phyloP scores from a whole-genome alignment of 2,888 invertebrate genomes.

The Caenorhabditis sp. region DNA sequence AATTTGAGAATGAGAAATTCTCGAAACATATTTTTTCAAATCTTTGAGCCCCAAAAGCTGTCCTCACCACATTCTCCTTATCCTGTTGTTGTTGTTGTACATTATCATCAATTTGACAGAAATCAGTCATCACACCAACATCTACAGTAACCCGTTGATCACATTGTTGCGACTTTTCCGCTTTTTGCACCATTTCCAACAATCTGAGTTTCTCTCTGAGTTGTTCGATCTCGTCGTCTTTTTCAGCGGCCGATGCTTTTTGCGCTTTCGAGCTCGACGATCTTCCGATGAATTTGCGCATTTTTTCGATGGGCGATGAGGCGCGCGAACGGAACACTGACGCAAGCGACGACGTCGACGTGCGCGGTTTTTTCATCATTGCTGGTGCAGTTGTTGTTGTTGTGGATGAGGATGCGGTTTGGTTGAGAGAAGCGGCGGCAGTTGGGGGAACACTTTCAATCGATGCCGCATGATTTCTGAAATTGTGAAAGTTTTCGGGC shows the following conservation, averaged over 20 bases:
- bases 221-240: background rate
- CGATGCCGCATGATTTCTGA: slow-evolving; percentile 12
- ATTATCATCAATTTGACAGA: no score
- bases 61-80: slow-evolving; percentile 18
- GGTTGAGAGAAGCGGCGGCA: background rate
- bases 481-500: no score
- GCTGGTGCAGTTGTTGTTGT: no score
- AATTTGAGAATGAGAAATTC: no score
- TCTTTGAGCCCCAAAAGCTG: no score
- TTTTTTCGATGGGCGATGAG: slow-evolving; percentile 29
- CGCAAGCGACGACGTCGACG: slow-evolving; percentile 27
- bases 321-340: slow-evolving; percentile 30
- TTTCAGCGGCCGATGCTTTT: slow-evolving; percentile 1
- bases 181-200: slow-evolving; percentile 3
- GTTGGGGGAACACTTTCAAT: background rate
- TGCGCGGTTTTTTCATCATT: slow-evolving; percentile 16
- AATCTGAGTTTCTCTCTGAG: slow-evolving; percentile 2
- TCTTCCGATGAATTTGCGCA: slow-evolving; percentile 22
- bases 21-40: no score
- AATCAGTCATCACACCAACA: slow-evolving; percentile 12
- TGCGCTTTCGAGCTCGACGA: slow-evolving; percentile 4
- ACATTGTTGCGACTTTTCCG: slow-evolving; percentile 3
- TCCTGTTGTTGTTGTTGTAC: no score
- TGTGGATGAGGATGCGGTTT: background rate
- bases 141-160: slow-evolving; percentile 1